Conservation (phyloP, 2,888 invertebrate species). For the Eubasilissa splendida region DNA sequence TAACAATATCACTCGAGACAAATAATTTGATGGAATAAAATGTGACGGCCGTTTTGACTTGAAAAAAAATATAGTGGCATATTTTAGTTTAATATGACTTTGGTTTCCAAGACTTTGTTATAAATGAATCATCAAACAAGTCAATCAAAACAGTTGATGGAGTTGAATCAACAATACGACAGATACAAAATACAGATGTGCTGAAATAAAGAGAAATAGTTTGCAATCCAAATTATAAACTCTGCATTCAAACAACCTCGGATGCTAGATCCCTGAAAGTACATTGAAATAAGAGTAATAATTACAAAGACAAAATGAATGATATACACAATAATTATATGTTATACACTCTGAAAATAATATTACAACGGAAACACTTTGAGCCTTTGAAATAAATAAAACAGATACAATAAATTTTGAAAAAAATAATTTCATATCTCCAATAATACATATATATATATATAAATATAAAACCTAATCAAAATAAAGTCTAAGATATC, state of each 20-base stretch:
- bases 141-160: slow-evolving; percentile 27
- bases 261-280: slow-evolving; percentile 48
- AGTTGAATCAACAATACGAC: slow-evolving; percentile 27
- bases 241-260: slow-evolving; percentile 50
- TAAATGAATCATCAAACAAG: slow-evolving; percentile 27
- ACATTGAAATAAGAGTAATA: slow-evolving; percentile 3
- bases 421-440: too few species aligned
- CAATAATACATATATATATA: too few species aligned
- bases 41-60: too few species aligned
- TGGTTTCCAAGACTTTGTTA: slow-evolving; percentile 22
- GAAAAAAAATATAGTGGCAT: too few species aligned
- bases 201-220: slow-evolving; percentile 46
- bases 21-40: too few species aligned
- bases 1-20: too few species aligned
- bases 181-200: slow-evolving; percentile 48
- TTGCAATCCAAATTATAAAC: slow-evolving; percentile 48
- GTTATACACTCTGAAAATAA: slow-evolving; percentile 11
- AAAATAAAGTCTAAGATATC: too few species aligned
- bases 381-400: not conserved
- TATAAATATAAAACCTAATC: too few species aligned
- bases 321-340: slow-evolving; percentile 2
- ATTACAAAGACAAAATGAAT: slow-evolving; percentile 7
- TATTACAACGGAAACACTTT: slow-evolving; percentile 1
- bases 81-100: not conserved
- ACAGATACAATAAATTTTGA: too few species aligned